Base-by-base conservation (phyloP, 2,888 invertebrate genomes). In the Lypha dubia region DNA sequence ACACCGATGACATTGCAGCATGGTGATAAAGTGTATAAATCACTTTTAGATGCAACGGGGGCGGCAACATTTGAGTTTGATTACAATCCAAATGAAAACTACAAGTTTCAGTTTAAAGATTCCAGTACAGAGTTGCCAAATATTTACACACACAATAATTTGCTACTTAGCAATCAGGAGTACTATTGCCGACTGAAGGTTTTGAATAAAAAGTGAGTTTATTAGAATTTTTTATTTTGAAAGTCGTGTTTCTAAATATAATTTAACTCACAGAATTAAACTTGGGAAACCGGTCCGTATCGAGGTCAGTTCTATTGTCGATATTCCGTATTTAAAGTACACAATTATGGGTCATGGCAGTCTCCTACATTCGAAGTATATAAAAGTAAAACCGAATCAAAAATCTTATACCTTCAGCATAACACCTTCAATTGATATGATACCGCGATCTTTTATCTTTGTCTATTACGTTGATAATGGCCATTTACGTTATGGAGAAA, bases 381-480 rank as follows among this genome's bases (percentile, higher is more conserved):
- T 83, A 1, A 71, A 44, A 35, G 17, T 77, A 1, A 28, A 65
- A 3, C 67, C 77, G 7, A 51, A 67, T 46, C 67, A 67, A 49
- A 83, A 77, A 58, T 51, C 77, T 4, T 53, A 67, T 24, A 38
- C 15, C 44, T 77, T 83, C 3, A 32, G 32, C 4, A 77, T 83
- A 49, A 73, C 24, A 4, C 73, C 82, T 1, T 67, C 77, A 22
- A 73, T 83, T 60, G 77, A 83, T 24, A 77, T 83, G 77, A 60
- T 83, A 46, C 82, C 82, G 15, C 2, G n/a, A 8, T 77, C 82
- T 2, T 77, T 67, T 20, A 44, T 83, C 11, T 83, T 77, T 44
- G 82, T 83, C 0, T 67, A 77, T 38, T 83, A 83, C 11, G 44
- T 77, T 1, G 58, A 77, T 13, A 67, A 77, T 0, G 82, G 82